phyloP scores from a whole-genome alignment of 1,140 invertebrate species.

The Platyscapa corneri region DNA sequence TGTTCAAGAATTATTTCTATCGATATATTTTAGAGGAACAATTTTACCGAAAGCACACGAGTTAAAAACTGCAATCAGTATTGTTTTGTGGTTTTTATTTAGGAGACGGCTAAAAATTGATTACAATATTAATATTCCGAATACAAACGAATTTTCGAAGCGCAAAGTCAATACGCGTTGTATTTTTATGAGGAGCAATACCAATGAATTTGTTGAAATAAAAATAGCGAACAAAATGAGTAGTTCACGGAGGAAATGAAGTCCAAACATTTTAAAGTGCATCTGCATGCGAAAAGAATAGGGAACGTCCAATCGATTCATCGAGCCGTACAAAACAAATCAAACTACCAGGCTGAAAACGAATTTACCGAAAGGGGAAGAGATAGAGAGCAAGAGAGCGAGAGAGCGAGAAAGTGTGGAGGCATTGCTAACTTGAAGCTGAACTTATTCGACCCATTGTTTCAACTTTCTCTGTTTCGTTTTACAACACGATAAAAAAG shows the following conservation, averaged over 20 bases:
- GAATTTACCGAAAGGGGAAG: conserved; percentile 21
- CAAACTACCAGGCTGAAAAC: conserved; percentile 44
- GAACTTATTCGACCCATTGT: conserved; percentile 46
- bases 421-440: conserved; percentile 7
- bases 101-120: too few relatives aligned
- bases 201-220: background rate
- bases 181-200: background rate
- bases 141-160: background rate
- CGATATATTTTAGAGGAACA: too few relatives aligned
- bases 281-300: background rate
- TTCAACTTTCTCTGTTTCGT: conserved; percentile 38
- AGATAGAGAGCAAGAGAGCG: background rate
- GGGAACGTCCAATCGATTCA: conserved; percentile 35
- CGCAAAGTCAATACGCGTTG: background rate
- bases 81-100: too few relatives aligned
- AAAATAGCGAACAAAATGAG: background rate
- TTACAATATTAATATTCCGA: background rate
- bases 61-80: too few relatives aligned
- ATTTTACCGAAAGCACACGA: too few relatives aligned
- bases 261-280: conserved; percentile 29
- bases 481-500: conserved; percentile 32
- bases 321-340: conserved; percentile 39
- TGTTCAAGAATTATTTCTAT: too few relatives aligned
- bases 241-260: conserved; percentile 22
- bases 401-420: conserved; percentile 9